Evolutionary conservation across 2,797 vertebrate genomes (phyloP).

Genomic region (Acanthurus tractus): DNA sequence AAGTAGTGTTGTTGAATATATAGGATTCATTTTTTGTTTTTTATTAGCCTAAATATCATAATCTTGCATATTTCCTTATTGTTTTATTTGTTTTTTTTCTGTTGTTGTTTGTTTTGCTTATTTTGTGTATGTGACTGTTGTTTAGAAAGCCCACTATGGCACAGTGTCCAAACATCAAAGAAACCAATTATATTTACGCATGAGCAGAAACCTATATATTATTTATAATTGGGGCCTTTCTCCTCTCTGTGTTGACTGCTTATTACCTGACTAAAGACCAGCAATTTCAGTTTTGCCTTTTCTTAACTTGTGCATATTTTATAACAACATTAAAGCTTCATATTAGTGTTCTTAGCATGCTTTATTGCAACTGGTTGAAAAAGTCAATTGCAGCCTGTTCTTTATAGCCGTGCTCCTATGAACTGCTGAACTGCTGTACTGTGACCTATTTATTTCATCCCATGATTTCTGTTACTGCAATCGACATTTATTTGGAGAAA

Average conservation of each 20-base stretch:
- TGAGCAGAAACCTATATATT: slow-evolving; percentile 12
- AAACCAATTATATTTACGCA: slow-evolving; percentile 22
- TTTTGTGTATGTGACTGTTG: background rate
- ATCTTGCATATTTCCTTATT: background rate
- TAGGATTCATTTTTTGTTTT: too few relatives aligned
- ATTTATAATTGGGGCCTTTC: slow-evolving; percentile 31
- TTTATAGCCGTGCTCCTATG: background rate
- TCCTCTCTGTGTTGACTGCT: slow-evolving; percentile 16
- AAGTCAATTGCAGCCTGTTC: slow-evolving; percentile 26
- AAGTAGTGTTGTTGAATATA: too few relatives aligned
- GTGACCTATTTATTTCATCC: background rate
- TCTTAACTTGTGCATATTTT: slow-evolving; percentile 56
- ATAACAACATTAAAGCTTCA: slow-evolving; percentile 41
- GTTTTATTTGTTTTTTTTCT: background rate
- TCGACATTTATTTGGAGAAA: too few relatives aligned
- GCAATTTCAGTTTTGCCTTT: slow-evolving; percentile 30
- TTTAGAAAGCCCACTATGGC: background rate
- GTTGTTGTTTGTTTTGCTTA: background rate
- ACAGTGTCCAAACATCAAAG: slow-evolving; percentile 1
- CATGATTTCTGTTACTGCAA: background rate
- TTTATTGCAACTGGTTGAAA: slow-evolving; percentile 53
- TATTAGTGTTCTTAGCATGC: slow-evolving; percentile 48
- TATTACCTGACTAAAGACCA: slow-evolving; percentile 38
- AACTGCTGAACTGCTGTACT: background rate
- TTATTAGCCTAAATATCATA: background rate